A percentile compares a stretch with the other conserved stretches of the same genome.
Conservation (phyloP, 2,113 vertebrate genomes). For the Epinephelus cyanopodus region DNA sequence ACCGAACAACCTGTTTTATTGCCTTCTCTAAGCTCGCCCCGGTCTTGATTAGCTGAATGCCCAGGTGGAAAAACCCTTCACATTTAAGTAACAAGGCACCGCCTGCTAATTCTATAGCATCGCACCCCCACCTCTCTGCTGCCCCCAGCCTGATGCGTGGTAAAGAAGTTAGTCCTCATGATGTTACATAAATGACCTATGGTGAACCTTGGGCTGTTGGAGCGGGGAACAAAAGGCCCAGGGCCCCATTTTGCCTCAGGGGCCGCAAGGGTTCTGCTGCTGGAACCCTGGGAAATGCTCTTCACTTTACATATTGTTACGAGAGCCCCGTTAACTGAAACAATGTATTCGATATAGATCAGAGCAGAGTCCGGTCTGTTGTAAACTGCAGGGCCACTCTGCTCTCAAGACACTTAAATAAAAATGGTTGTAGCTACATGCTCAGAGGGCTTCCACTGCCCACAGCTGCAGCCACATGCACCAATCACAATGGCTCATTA, state of each 20-base stretch:
- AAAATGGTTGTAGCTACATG: no score
- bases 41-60: not conserved
- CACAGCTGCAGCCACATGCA: not conserved
- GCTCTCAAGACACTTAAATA: not conserved
- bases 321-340: not conserved
- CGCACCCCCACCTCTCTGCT: not conserved
- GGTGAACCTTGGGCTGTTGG: constrained; percentile 33
- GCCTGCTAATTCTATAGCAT: constrained; percentile 26
- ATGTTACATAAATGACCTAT: constrained; percentile 64
- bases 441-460: not conserved
- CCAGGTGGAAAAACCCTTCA: not conserved
- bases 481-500: not conserved
- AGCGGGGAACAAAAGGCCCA: constrained; percentile 34
- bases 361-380: not conserved
- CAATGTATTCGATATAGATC: not conserved
- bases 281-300: constrained; percentile 1
- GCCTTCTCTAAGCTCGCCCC: not conserved
- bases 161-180: constrained; percentile 40
- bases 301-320: not conserved
- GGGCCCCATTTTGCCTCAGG: constrained; percentile 29
- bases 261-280: constrained; percentile 11
- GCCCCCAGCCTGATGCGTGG: constrained; percentile 39
- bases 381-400: not conserved
- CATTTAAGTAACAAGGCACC: constrained; percentile 48
- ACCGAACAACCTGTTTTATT: not conserved